Evolutionary conservation across 2,797 vertebrate species (phyloP), one percentile per base, ranked within the genome.

Genomic region (Neopelma chrysocephalum): DNA sequence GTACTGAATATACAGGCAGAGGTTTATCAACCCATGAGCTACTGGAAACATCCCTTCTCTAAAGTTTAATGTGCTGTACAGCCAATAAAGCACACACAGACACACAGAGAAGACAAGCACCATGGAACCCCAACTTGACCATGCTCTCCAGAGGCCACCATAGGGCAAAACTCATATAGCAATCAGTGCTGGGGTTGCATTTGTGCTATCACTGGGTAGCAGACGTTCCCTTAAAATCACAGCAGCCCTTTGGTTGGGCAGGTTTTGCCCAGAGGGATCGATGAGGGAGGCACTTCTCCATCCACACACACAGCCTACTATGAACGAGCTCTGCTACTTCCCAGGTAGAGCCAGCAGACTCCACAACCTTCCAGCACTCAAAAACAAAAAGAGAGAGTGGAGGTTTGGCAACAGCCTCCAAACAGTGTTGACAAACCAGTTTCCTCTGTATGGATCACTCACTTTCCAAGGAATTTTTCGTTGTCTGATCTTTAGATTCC

Each of bases 401-500:
- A 94, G 57, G 57, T 78, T 82, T 93, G 82, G 53, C 87, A 91
- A 80, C 45, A 91, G 70, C 60, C 29, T 47, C 77, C 57, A 32
- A 61, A 16, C 29, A 53, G 27, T 66, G 42, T 83, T 87, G 76
- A 94, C 62, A 65, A 91, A 87, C 36, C 42, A 75, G 82, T 45
- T n/a, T 78, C 70, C 38, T 78, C 54, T 61, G 48, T 36, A 27
- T 0, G 38, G 70, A 86, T 69, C 78, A 98, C 99, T 98, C 96
- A 99, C 99, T 99, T 98, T 99, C 99, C 79, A 99, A 96, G 65
- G 99, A 99, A 97, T 99, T 99, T 97, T 99, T 99, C 47, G 98
- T 98, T 0, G 98, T 98, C 86, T 98, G 98, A 89, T 99, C 99
- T 96, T 99, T 99, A 73, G 98, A 98, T 72, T 99, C 99, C 97